Conservation (phyloP, 2,113 vertebrate genomes). For the Cheirogaleus medius region DNA sequence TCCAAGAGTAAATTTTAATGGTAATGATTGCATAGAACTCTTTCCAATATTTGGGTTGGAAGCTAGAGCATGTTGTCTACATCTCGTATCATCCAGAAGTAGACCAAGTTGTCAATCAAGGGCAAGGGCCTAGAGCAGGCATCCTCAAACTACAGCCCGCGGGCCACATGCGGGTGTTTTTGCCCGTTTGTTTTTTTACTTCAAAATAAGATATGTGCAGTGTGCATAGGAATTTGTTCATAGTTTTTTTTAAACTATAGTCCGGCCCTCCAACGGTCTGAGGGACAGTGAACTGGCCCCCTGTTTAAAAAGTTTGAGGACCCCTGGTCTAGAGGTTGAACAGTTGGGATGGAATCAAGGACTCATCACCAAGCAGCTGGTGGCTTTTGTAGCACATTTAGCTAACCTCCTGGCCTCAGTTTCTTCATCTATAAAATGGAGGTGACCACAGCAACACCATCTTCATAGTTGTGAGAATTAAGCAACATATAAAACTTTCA, state of each 20-base stretch:
- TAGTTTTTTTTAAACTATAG: no score
- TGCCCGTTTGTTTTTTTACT: no score
- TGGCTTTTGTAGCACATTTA: background rate
- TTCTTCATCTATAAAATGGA: background rate
- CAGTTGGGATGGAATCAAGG: background rate
- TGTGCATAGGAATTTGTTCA: no score
- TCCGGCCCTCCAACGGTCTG: no score
- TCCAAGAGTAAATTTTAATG: background rate
- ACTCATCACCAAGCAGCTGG: background rate
- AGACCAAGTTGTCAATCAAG: background rate
- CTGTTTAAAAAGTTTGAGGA: no score
- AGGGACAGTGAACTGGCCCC: no score
- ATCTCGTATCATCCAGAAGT: background rate
- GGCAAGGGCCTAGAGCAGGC: no score
- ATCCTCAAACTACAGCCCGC: no score
- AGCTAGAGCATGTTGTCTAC: background rate
- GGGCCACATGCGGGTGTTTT: no score
- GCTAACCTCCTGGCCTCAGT: background rate
- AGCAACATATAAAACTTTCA: background rate
- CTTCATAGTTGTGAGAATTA: background rate
- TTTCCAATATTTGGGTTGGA: background rate
- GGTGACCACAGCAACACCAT: background rate
- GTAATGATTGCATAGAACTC: background rate
- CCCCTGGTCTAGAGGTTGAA: background rate
- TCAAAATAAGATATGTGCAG: no score